These are phyloP conservation scores for Falco berigora DNA, from an alignment of 2,797 vertebrate genomes.

Conservation along the genomic window DNA sequence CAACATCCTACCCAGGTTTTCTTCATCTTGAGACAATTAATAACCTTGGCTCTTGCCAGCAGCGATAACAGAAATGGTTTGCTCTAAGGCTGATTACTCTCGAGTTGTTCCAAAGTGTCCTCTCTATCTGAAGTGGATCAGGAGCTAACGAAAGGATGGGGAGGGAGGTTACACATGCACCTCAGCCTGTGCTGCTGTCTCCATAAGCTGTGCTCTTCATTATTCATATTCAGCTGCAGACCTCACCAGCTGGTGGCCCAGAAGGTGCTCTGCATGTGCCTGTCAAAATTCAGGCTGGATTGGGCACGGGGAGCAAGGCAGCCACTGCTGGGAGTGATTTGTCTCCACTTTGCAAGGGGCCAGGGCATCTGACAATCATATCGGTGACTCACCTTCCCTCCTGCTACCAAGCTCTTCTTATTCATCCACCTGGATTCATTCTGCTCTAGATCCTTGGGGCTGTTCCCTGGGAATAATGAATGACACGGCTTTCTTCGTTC, in stretches of 20 bases:
- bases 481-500: background rate
- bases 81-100: background rate
- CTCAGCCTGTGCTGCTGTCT: background rate
- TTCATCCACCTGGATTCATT: constrained; percentile 17
- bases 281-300: background rate
- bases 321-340: background rate
- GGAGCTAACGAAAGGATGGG: background rate
- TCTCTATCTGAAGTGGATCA: background rate
- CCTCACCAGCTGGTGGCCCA: background rate
- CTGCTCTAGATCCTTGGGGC: constrained; percentile 48
- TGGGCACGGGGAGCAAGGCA: background rate
- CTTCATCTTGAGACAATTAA: background rate
- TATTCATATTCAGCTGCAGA: background rate
- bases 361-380: background rate
- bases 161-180: background rate
- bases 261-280: background rate
- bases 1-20: background rate
- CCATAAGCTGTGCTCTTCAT: background rate
- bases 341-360: background rate
- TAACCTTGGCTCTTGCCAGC: background rate
- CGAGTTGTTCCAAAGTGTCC: background rate
- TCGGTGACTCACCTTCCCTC: background rate
- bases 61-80: background rate
- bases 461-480: constrained; percentile 28
- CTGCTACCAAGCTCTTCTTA: background rate